These are phyloP conservation scores for Tortricodes alternella DNA, from an alignment of 2,888 invertebrate genomes.

Conservation along the genomic window DNA sequence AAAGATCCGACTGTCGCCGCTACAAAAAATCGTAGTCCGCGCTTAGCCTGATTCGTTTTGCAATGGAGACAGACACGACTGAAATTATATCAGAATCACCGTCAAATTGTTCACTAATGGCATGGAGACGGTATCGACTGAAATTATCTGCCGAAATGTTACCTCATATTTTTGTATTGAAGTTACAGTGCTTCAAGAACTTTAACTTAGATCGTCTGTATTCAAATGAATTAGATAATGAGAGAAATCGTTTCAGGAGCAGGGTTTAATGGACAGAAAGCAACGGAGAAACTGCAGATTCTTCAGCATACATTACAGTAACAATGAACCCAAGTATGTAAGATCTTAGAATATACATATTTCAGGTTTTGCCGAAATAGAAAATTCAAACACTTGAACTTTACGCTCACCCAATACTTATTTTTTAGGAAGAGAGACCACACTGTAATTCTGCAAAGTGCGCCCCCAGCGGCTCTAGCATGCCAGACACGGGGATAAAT, in stretches of 20 bases:
- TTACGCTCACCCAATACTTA: too few species aligned
- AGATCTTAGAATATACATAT: too few species aligned
- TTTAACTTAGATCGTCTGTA: too few species aligned
- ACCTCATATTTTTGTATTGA: not conserved
- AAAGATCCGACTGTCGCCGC: too few species aligned
- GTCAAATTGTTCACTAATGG: conserved; percentile 16
- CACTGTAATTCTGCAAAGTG: too few species aligned
- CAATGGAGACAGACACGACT: not conserved
- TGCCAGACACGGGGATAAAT: too few species aligned
- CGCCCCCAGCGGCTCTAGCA: too few species aligned
- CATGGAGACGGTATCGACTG: not conserved
- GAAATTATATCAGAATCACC: conserved; percentile 7
- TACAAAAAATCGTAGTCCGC: too few species aligned
- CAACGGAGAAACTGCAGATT: conserved; percentile 13
- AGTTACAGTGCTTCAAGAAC: not conserved
- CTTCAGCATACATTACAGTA: conserved; percentile 15
- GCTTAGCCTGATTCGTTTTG: conserved; percentile 24
- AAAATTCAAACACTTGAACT: too few species aligned
- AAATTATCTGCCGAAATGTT: not conserved
- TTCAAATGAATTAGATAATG: not conserved
- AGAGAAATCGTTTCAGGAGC: conserved; percentile 9
- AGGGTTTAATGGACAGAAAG: conserved; percentile 13
- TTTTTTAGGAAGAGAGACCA: too few species aligned
- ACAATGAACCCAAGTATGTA: not conserved
- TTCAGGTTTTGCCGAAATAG: too few species aligned